Conservation (phyloP, 2,113 vertebrate genomes). For the Picathartes gymnocephalus region DNA sequence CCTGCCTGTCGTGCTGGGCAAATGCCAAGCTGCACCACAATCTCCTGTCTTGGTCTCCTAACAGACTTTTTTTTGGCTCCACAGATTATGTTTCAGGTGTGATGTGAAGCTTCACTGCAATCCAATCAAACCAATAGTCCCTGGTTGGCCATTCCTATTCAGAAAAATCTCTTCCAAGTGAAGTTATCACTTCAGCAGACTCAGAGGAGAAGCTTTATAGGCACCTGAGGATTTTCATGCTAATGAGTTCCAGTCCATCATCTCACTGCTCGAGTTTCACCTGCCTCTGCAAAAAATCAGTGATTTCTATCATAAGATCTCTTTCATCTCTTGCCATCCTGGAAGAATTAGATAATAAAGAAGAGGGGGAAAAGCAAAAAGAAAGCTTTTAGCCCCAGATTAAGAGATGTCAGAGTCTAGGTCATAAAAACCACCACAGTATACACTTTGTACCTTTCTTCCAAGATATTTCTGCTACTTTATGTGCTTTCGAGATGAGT, state of each 20-base stretch:
- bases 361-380: background rate
- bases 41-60: background rate
- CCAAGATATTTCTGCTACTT: background rate
- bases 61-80: background rate
- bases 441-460: background rate
- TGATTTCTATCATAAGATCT: background rate
- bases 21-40: background rate
- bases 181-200: background rate
- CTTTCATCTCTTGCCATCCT: background rate
- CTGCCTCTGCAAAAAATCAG: background rate
- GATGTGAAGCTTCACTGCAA: conserved; percentile 7
- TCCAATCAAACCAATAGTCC: conserved; percentile 10
- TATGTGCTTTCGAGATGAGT: background rate
- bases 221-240: background rate
- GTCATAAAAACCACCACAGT: background rate
- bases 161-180: background rate
- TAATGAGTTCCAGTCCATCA: background rate
- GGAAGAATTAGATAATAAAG: background rate
- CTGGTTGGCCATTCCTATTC: background rate
- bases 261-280: background rate
- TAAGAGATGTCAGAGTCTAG: background rate
- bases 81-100: background rate
- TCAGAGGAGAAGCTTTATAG: background rate
- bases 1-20: background rate
- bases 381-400: background rate